These are phyloP conservation scores for Meta bourneti DNA, from an alignment of 2,888 invertebrate species.

Conservation along the genomic window DNA sequence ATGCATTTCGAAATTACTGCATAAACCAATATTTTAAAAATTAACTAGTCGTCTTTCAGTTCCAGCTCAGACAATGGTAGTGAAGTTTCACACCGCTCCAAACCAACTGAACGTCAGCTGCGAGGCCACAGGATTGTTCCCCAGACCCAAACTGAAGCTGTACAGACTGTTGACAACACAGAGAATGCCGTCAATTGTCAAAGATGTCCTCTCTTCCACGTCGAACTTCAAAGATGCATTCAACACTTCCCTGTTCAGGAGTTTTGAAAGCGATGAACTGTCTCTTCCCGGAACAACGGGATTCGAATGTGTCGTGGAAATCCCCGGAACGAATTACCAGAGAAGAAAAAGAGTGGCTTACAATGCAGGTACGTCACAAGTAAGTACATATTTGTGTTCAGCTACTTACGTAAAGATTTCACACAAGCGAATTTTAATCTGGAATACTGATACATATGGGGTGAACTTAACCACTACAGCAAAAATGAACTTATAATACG, in stretches of 20 bases:
- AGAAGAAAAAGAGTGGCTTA: constrained; percentile 73
- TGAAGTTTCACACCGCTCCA: constrained; percentile 55
- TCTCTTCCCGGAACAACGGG: constrained; percentile 36
- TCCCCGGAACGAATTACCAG: constrained; percentile 77
- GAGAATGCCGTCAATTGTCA: constrained; percentile 39
- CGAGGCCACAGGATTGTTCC: constrained; percentile 68
- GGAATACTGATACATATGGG: neutral
- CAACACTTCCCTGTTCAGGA: constrained; percentile 56
- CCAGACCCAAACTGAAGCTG: constrained; percentile 58
- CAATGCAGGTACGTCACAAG: constrained; percentile 75
- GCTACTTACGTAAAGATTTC: neutral
- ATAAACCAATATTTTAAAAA: too few species aligned
- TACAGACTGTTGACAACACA: constrained; percentile 38
- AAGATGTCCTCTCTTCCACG: constrained; percentile 37
- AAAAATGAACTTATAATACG: neutral
- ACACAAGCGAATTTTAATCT: neutral
- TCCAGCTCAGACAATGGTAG: constrained; percentile 69
- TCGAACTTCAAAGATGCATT: constrained; percentile 46
- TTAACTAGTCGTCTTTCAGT: constrained; percentile 12
- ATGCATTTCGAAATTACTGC: too few species aligned
- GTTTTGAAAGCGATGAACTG: constrained; percentile 54
- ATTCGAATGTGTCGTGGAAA: constrained; percentile 77
- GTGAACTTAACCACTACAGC: neutral
- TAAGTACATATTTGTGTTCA: constrained; percentile 67
- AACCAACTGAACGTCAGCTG: constrained; percentile 72